Evolutionary conservation across 2,888 invertebrate genomes (phyloP).

Genomic region (Unio pictorum): DNA sequence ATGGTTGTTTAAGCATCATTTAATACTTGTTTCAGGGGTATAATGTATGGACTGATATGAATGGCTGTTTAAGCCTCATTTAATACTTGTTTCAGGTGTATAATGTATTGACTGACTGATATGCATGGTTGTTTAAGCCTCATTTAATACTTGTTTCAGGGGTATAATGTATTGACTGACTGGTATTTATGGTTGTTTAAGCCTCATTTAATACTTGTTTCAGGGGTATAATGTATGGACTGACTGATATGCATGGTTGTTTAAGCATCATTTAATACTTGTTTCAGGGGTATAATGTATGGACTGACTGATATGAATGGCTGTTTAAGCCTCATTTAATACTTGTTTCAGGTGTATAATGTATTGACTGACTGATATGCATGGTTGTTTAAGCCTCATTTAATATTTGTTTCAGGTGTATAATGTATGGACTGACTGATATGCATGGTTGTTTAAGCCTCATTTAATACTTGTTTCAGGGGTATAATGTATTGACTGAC

Average conservation of each 20-base stretch:
- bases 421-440: conserved; percentile 90
- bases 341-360: conserved; percentile 80
- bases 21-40: conserved; percentile 74
- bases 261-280: background rate
- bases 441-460: no score
- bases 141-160: conserved; percentile 69
- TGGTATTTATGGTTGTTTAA: no score
- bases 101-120: conserved; percentile 90
- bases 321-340: no score
- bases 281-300: conserved; percentile 86
- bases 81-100: conserved; percentile 74
- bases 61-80: no score
- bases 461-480: conserved; percentile 69
- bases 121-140: no score
- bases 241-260: conserved; percentile 73
- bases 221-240: conserved; percentile 90
- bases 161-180: conserved; percentile 93
- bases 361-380: conserved; percentile 83
- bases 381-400: no score
- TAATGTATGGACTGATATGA: conserved; percentile 84
- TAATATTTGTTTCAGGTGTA: conserved; percentile 74
- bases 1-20: no score
- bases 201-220: conserved; percentile 8
- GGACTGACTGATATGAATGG: conserved; percentile 78
- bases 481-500: conserved; percentile 93